Evolutionary conservation across 2,113 vertebrate species (phyloP).

Genomic region (Cercocebus atys): DNA sequence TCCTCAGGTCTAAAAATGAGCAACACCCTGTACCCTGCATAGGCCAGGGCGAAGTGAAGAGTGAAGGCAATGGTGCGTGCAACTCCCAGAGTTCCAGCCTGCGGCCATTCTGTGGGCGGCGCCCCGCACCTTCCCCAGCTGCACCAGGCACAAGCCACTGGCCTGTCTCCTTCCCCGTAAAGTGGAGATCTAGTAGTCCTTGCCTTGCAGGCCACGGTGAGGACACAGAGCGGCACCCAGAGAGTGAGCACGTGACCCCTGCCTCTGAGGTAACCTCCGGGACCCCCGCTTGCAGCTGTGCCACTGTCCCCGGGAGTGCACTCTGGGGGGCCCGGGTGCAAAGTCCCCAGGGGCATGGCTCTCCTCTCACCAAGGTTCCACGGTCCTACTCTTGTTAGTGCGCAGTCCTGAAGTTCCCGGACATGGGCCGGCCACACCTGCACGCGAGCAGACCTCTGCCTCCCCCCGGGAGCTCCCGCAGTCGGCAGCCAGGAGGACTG

Average conservation of each 20-base stretch:
- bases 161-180: not conserved
- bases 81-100: not conserved
- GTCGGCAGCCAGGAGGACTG: too few relatives aligned
- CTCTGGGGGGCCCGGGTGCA: not conserved
- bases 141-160: not conserved
- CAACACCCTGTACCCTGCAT: too few relatives aligned
- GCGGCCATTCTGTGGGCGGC: too few relatives aligned
- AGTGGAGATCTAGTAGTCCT: not conserved
- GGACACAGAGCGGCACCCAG: not conserved
- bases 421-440: too few relatives aligned
- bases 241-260: not conserved
- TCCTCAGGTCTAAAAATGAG: too few relatives aligned
- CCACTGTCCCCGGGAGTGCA: not conserved
- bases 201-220: not conserved
- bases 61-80: rapidly evolving
- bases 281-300: not conserved
- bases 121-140: not conserved
- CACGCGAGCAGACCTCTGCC: not conserved
- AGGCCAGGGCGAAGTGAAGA: not conserved
- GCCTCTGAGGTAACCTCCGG: not conserved
- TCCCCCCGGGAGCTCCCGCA: not conserved
- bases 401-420: not conserved
- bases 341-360: not conserved
- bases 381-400: too few relatives aligned
- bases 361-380: not conserved